Base-by-base conservation (phyloP, 2,113 vertebrate species). In the Callionymus lyra region DNA sequence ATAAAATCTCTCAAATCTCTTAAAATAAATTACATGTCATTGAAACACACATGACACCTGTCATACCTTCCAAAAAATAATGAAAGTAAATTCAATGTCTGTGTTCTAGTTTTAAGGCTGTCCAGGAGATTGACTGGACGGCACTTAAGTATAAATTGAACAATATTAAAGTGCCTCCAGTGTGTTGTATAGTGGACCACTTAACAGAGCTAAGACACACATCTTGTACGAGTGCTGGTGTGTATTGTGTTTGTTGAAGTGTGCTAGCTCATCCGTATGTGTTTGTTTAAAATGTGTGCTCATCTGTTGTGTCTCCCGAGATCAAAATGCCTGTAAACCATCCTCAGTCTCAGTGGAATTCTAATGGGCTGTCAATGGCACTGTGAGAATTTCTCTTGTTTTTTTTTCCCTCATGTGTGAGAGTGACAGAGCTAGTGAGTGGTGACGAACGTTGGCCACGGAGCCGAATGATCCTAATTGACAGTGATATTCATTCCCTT, bases 341-440 rank as follows among this genome's bases (percentile, higher is more conserved):
- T 71, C 60, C 41, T 41, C 21, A 14, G 53, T 59, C 73, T 68
- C 73, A 43, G 58, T 52, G 55, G 70, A 70, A 67, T 60, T 55
- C 47, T 74, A 74, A 74, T 72, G 70, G 68, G 53, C 68, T 66
- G 68, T 74, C 70, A 72, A 50, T 44, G 52, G 34, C 53, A 56
- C 14, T 63, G 54, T 46, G 65, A 74, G 70, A 53, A 45, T 79
- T 70, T 61, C 48, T 53, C 6, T 12, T 36, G 10, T 36, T 47
- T 50, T 59, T 41, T 31, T 44, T 34, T 31, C 10, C 18, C 33
- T 31, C 16, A 12, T 50, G 9, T 38, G 21, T 12, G 38, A 6
- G 21, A 12, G 31, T 14, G 31, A 9, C 16, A 13, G 8, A 34
- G 47, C 12, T 56, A 59, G 56, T 63, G 21, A 57, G 59, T 57